Base-by-base conservation (phyloP, 2,888 invertebrate species). In the Cylindroiulus punctatus region DNA sequence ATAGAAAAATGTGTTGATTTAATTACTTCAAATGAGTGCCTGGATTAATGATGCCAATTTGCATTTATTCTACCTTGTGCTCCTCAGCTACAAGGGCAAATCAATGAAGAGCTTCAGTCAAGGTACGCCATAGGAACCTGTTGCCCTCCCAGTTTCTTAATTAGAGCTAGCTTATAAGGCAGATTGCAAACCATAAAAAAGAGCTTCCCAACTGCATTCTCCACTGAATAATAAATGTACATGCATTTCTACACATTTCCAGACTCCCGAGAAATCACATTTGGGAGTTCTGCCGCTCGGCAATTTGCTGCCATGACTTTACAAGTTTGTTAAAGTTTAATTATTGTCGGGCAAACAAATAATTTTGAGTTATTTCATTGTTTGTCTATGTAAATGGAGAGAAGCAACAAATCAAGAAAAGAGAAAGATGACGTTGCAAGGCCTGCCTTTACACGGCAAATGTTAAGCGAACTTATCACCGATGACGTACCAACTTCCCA, bases 271-370 rank as follows among this genome's bases (percentile, higher is more conserved):
- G 76, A 76, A 76, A 76, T 76, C 76, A 30, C 14, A 76, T 30
- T 30, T 30, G 30, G 26, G 30, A 30, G 76, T 76, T 76, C 76
- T 17, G 76, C 30, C 76, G 76, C 76, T 76, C 30, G 30, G 76
- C 76, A 76, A 76, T 76, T 76, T 76, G 76, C 76, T 76, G 76
- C 76, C 76, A 76, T 76, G 76, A 76, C 76, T 76, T 76, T 26
- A 76, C 76, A 76, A 76, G 76, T 76, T 76, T 76, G 76, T 76
- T 76, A 76, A 30, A 76, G 76, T 76, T 76, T 76, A 76, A 76
- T 76, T 76, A 76, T 76, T 76, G 76, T 12, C 10, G 76, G 76
- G 76, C 76, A 30, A 76, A 76, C 76, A 76, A 30, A 76, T 76
- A 76, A 76, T 76, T 76, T 30, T 76, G 76, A 76, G 26, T 76